Evolutionary conservation across 2,113 vertebrate species (phyloP), one percentile per base, ranked within the genome.

Genomic region (Machaerirhynchus nigripectus): DNA sequence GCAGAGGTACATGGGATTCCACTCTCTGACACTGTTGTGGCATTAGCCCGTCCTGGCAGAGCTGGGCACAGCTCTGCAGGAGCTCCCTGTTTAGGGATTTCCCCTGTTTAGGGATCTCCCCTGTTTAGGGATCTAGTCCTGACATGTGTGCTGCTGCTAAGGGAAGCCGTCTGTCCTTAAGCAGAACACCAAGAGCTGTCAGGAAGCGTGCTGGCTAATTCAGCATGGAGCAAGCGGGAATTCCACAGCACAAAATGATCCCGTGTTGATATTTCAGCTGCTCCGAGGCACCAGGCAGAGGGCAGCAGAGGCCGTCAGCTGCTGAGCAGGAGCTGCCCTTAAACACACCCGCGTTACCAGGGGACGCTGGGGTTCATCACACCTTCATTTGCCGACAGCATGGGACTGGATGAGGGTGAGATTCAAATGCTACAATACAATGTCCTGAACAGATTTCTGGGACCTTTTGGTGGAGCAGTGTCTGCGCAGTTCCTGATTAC

Each of bases 1-100:
- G 33, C 26, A 60, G 55, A 64, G 52, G 10, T 6, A 14, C 23
- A 1, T 1, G 6, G n/a, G 28, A 15, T n/a, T 61, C 42, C 69
- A 2, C 23, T 35, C 52, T 49, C 49, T 16, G 68, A 8, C 11
- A 4, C 22, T n/a, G 0, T 0, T 6, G 73, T 61, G 64, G 7
- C 26, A 6, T 0, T 39, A 52, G 6, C 22, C 35, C 63, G 75
- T 20, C 49, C n/a, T 2, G 63, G 53, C 67, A 61, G 50, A 39
- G 22, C 20, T 7, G 28, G 40, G 33, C 49, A 15, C 19, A 4
- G 35, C 33, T 30, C 63, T 49, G 59, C 0, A 3, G 40, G 49
- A 55, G 3, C 18, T 59, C 23, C 0, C 20, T 31, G 7, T 14
- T 49, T 5, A 65, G 42, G 7, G 33, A 11, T 37, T 7, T 7